These are phyloP conservation scores for Phenganax subtilis DNA, from an alignment of 92 coral and sea anemone genomes.

Conservation along the genomic window DNA sequence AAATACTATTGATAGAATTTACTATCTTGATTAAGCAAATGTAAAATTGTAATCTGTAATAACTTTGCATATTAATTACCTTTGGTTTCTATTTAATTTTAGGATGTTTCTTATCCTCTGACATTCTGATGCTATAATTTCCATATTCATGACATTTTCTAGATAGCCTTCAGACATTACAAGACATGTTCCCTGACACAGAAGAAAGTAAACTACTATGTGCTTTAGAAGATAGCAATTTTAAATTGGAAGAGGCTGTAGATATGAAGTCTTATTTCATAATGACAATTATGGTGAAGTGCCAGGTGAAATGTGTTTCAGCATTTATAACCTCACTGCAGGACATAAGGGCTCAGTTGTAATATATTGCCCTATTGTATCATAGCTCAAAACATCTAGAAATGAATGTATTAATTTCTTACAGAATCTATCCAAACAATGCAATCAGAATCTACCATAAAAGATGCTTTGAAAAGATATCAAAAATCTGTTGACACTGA, in stretches of 20 bases:
- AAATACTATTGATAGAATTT: no score
- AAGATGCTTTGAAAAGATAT: conserved; percentile 19
- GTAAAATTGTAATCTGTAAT: no score
- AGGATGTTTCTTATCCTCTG: no score
- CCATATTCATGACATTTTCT: background rate
- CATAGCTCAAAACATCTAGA: background rate
- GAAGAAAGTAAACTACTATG: conserved; percentile 36
- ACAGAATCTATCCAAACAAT: background rate
- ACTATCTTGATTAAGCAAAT: no score
- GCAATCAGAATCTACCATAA: background rate
- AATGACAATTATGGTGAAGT: conserved; percentile 7
- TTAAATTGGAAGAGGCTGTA: conserved; percentile 37
- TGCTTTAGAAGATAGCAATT: conserved; percentile 31
- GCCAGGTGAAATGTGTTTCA: background rate
- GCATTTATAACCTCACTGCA: background rate
- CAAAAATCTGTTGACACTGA: conserved; percentile 30
- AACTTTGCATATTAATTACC: no score
- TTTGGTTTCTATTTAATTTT: no score
- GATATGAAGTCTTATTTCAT: conserved; percentile 45
- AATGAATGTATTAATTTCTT: background rate
- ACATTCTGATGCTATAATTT: no score
- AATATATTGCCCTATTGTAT: background rate
- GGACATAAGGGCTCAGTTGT: background rate
- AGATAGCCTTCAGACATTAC: conserved; percentile 15
- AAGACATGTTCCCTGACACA: conserved; percentile 32